phyloP scores from a whole-genome alignment of 2,797 vertebrate species.

The Cynopterus sphinx region DNA sequence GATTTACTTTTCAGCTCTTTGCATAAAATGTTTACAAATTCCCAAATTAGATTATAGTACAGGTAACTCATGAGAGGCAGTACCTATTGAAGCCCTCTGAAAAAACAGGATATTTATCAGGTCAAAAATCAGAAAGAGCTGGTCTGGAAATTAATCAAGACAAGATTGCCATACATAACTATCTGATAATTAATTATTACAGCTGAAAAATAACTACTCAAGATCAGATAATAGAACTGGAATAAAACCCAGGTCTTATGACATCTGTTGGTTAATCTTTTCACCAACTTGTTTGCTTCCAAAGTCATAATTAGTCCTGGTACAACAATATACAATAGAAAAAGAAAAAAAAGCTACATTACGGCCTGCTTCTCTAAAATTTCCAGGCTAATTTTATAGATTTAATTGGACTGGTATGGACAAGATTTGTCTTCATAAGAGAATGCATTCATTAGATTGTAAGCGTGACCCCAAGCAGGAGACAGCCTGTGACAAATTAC shows the following conservation, averaged over 20 bases:
- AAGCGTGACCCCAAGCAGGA: constrained; percentile 52
- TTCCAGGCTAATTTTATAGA: constrained; percentile 64
- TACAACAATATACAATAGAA: neutral
- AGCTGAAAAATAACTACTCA: neutral
- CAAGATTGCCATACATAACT: neutral
- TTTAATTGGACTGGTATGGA: constrained; percentile 74
- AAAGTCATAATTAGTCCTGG: neutral
- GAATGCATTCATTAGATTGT: constrained; percentile 63
- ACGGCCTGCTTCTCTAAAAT: constrained; percentile 8
- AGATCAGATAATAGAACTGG: neutral
- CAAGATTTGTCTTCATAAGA: constrained; percentile 68
- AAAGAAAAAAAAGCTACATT: neutral
- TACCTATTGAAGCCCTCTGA: neutral
- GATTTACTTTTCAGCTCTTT: neutral
- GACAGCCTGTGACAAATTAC: constrained; percentile 71
- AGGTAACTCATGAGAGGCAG: too few relatives aligned
- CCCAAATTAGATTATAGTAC: neutral
- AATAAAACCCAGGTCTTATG: neutral
- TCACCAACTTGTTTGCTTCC: neutral
- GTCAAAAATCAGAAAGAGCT: neutral
- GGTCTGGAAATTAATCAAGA: neutral
- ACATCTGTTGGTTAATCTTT: neutral
- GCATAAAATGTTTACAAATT: neutral
- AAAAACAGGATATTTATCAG: neutral
- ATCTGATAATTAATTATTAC: neutral